phyloP scores from a whole-genome alignment of 2,888 invertebrate genomes.

The Branchinecta sandiegonensis region DNA sequence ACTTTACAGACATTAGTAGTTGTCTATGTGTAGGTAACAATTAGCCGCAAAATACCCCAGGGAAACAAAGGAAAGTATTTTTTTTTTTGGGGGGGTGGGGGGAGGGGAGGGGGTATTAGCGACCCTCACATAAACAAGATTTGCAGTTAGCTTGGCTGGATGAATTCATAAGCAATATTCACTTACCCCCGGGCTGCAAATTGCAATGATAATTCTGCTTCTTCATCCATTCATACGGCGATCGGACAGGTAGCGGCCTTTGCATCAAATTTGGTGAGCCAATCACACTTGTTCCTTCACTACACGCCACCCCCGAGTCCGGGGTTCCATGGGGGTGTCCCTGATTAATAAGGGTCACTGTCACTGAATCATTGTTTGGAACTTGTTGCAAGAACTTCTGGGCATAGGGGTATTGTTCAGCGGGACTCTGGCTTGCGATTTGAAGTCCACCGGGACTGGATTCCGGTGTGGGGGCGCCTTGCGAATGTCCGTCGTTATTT shows the following conservation, averaged over 20 bases:
- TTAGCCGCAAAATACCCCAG: too few relatives aligned
- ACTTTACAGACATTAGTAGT: too few relatives aligned
- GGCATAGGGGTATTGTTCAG: conserved; percentile 4
- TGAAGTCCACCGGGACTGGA: background rate
- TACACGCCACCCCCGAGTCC: conserved; percentile 38
- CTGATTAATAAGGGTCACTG: background rate
- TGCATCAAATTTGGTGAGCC: conserved; percentile 36
- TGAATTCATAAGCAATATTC: background rate
- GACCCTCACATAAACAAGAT: too few relatives aligned
- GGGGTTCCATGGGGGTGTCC: conserved; percentile 26
- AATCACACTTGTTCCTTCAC: conserved; percentile 39
- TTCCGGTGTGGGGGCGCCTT: conserved; percentile 5
- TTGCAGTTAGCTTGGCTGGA: too few relatives aligned
- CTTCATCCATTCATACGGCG: conserved; percentile 85
- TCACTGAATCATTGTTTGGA: conserved; percentile 10
- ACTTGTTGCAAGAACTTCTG: conserved; percentile 4
- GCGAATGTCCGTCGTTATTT: background rate
- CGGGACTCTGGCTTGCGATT: background rate
- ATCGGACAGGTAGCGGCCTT: conserved; percentile 54
- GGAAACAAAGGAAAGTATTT: too few relatives aligned
- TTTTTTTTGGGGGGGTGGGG: too few relatives aligned
- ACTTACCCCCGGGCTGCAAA: conserved; percentile 65
- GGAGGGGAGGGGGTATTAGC: too few relatives aligned
- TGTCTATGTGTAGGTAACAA: too few relatives aligned
- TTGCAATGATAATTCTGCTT: conserved; percentile 62